Conservation (phyloP, 2,113 vertebrate genomes). For the Etheostoma cragini region DNA sequence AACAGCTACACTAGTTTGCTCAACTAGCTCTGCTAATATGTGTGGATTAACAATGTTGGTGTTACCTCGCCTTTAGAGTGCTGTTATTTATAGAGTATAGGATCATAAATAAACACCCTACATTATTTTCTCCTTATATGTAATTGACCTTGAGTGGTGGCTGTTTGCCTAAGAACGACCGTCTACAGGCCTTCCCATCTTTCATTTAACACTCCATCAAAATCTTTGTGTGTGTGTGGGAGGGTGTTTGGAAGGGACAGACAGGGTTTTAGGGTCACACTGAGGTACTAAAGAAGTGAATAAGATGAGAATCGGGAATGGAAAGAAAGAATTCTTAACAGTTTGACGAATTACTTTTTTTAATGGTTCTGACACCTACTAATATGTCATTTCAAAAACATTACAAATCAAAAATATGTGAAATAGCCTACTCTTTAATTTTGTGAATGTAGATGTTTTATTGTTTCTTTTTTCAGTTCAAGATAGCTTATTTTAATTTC, state of each 20-base stretch:
- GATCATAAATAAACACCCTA: not conserved
- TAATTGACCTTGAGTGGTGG: too few species aligned
- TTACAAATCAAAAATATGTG: not conserved
- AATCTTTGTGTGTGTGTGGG: not conserved
- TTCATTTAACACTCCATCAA: not conserved
- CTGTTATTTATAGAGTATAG: not conserved
- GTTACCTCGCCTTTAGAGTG: not conserved
- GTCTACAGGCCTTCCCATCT: not conserved
- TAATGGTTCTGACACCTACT: constrained; percentile 25
- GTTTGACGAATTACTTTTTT: constrained; percentile 28
- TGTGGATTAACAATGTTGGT: not conserved
- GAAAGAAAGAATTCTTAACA: constrained; percentile 6
- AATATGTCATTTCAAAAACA: not conserved
- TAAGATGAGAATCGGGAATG: constrained; percentile 26
- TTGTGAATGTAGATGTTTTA: not conserved
- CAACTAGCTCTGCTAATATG: not conserved
- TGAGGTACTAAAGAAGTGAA: constrained; percentile 33
- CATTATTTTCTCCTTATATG: not conserved
- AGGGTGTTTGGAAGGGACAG: constrained; percentile 5
- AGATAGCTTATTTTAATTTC: too few species aligned
- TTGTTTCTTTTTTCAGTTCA: too few species aligned
- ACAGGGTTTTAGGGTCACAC: constrained; percentile 8
- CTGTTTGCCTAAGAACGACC: not conserved
- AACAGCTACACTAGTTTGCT: not conserved
- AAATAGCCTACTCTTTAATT: not conserved